Conservation (phyloP, 2,888 invertebrate genomes). For the Mystacides longicornis region DNA sequence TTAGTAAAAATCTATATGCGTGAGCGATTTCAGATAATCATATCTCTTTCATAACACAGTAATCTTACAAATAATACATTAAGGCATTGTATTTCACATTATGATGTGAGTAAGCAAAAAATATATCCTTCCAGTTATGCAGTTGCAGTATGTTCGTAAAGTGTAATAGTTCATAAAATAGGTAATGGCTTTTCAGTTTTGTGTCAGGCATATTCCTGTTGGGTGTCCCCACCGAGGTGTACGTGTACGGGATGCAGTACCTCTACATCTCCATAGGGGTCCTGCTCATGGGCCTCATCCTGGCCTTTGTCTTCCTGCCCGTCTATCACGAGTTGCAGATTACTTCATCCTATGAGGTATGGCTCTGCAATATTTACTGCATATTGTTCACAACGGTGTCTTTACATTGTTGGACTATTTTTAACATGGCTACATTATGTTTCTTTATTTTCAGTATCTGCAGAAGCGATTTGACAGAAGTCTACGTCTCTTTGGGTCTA, state of each 20-base stretch:
- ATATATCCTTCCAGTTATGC: background rate
- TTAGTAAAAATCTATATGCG: too few relatives aligned
- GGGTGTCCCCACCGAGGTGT: conserved; percentile 72
- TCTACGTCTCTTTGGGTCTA: conserved; percentile 58
- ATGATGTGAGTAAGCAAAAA: background rate
- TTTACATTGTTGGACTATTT: too few relatives aligned
- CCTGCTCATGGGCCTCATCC: conserved; percentile 52
- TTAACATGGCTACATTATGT: too few relatives aligned
- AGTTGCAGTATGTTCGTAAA: too few relatives aligned
- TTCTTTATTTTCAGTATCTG: conserved; percentile 46
- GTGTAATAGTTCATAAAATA: too few relatives aligned
- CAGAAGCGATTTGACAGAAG: conserved; percentile 59
- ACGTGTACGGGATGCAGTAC: conserved; percentile 70
- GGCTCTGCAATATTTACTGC: too few relatives aligned
- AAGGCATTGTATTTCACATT: background rate
- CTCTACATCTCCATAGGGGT: conserved; percentile 55
- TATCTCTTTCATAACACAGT: background rate
- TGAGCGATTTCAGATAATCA: too few relatives aligned
- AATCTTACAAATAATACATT: background rate
- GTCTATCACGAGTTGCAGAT: conserved; percentile 63
- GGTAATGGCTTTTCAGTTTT: conserved; percentile 43
- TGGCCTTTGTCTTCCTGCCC: conserved; percentile 58
- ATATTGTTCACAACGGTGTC: too few relatives aligned
- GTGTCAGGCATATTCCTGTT: conserved; percentile 71
- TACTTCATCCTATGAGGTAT: conserved; percentile 70